Conservation (phyloP, 2,113 vertebrate genomes). For the Urocynchramus pylzowi region DNA sequence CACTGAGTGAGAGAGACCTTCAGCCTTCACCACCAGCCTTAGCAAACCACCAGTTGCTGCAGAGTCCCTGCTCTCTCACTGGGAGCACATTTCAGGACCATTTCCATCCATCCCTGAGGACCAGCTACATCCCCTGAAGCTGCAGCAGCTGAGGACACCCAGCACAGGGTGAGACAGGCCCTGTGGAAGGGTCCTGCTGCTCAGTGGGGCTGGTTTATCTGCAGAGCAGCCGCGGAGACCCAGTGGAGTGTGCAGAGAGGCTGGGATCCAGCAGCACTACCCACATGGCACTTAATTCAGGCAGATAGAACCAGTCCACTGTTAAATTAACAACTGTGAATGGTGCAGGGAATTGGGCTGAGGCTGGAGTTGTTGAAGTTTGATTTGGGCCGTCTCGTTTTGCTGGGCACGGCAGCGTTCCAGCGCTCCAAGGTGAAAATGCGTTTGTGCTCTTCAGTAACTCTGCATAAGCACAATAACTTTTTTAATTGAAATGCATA, state of each 20-base stretch:
- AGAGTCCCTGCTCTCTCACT: background rate
- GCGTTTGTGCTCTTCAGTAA: background rate
- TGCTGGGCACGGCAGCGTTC: background rate
- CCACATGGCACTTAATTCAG: background rate
- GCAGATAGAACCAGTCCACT: background rate
- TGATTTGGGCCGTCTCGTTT: background rate
- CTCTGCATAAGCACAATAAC: background rate
- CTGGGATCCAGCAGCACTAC: background rate
- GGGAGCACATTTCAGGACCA: accelerated
- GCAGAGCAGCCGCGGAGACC: background rate
- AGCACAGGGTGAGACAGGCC: background rate
- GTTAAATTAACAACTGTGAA: constrained; percentile 41
- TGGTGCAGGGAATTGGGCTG: background rate
- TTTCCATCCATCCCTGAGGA: background rate
- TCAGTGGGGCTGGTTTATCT: accelerated
- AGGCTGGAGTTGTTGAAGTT: background rate
- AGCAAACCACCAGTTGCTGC: background rate
- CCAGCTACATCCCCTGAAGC: background rate
- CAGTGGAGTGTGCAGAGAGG: background rate
- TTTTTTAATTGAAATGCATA: background rate
- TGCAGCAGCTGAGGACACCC: background rate
- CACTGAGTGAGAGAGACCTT: background rate
- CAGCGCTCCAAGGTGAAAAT: background rate
- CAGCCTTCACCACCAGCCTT: background rate
- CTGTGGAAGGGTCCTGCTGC: background rate